Base-by-base conservation (phyloP, 2,797 vertebrate species). In the Holocentrus rufus region DNA sequence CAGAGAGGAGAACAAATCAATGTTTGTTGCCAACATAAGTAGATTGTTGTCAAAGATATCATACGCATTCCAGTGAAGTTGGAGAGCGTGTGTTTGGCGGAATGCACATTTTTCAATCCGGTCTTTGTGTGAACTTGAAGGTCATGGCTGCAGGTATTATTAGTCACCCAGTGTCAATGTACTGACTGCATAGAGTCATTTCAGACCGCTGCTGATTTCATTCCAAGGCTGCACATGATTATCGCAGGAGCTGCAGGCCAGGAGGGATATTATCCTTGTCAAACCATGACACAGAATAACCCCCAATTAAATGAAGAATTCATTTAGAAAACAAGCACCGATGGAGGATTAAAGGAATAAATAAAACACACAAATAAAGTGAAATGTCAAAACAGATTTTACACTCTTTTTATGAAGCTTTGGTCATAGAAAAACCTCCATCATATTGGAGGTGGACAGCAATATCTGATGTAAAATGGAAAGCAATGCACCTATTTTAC, bases 61-160 rank as follows among this genome's bases (percentile, higher is more conserved):
- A 55, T 27, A 30, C 60, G 39, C 58, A 70, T 60, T 64, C 61
- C 42, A 39, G 18, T 69, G 52, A 31, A 58, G 55, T 69, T 7
- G 79, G 68, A 49, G 25, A 53, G 27, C 27, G 49, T 57, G 65
- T 67, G 63, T 60, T 72, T 47, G n/a, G 44, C 63, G 27, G 31
- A 42, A 49, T 70, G 55, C 44, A 23, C 27, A 63, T 53, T 55
- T 1, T 56, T 63, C 22, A 63, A 31, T 59, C 39, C 52, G 18
- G 9, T n/a, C 30, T 36, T n/a, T 52, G 34, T 31, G 64, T 44
- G 52, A 66, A 18, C 9, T 42, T 23, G 62, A 55, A 17, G 18
- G 64, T 20, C 34, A 27, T 46, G n/a, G 34, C 49, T 73, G 47
- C 30, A 69, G 42, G 39, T 50, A 22, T 56, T 39, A 42, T 69